Evolutionary conservation across 2,797 vertebrate species (phyloP), one percentile per base, ranked within the genome.

Genomic region (Synaphobranchus kaupii): DNA sequence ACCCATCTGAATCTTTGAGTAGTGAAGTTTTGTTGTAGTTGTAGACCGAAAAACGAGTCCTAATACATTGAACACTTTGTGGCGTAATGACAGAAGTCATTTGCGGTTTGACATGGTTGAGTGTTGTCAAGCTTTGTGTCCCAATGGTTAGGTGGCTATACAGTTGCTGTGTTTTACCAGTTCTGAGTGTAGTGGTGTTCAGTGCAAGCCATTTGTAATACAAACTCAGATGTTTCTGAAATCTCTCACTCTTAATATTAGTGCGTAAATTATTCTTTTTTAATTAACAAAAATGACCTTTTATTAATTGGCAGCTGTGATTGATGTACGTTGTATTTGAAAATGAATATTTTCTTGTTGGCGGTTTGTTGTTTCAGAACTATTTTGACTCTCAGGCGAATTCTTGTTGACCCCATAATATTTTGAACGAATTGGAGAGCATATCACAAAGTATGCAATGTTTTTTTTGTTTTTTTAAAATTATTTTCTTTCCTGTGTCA

Each of bases 331-430:
- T 82, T 82, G 22, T 31, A 47, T 78, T 78, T 78, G 39, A 78
- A 78, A 48, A 15, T 48, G 20, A 58, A 58, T 83, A 54, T 54
- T 54, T 83, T 83, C 50, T 54, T 83, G 82, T 34, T 52, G 25
- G 66, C 78, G 63, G 85, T 84, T 88, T 48, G 87, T 89, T 88
- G 73, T 44, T 78, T 47, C 34, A 22, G 34, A 47, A 78, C 20
- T 68, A 2, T 90, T 84, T 86, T 73, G 93, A 94, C 91, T 94
- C 95, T 96, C 96, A 96, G 96, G 96, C 96, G 93, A 95, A 94
- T 91, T 95, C 25, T 94, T 94, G 90, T 92, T 94, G 92, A 93
- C 91, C 91, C 90, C 94, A 90, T 92, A 94, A 94, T 93, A 93
- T 95, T 93, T 93, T 94, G 92, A 87, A 90, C 94, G 90, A 93